Percentiles rank a stretch among this genome's conserved stretches.
These are phyloP conservation scores for Poecilobothrus nobilitatus DNA, from an alignment of 2,888 invertebrate species.

Conservation along the genomic window DNA sequence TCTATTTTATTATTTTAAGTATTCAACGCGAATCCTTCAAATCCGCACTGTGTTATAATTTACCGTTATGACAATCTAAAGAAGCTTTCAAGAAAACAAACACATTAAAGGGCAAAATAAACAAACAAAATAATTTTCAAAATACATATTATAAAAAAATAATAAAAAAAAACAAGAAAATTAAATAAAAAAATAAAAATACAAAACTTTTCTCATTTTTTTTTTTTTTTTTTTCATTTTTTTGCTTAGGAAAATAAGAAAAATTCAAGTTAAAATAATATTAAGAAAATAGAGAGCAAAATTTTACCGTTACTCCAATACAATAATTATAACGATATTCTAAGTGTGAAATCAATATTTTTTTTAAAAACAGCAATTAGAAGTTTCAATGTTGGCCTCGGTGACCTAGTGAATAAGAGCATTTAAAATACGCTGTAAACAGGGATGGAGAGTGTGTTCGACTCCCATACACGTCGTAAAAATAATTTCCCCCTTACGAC, in stretches of 20 bases:
- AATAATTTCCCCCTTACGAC: too few relatives aligned
- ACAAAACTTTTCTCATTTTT: not conserved
- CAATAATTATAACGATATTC: too few relatives aligned
- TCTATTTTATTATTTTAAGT: not conserved
- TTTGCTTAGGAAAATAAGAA: not conserved
- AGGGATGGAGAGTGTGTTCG: too few relatives aligned
- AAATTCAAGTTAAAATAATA: not conserved
- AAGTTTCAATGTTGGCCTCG: too few relatives aligned
- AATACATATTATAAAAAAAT: not conserved
- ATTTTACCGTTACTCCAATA: too few relatives aligned
- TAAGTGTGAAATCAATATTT: too few relatives aligned
- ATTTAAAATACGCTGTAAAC: too few relatives aligned
- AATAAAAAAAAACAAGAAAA: not conserved
- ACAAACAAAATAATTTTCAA: not conserved
- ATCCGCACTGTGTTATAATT: not conserved
- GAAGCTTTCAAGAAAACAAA: conserved; percentile 17
- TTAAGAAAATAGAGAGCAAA: too few relatives aligned
- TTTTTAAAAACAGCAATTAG: too few relatives aligned
- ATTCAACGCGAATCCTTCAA: not conserved
- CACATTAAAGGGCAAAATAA: conserved; percentile 12
- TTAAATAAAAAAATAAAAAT: not conserved
- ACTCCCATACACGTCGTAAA: too few relatives aligned
- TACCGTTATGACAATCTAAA: conserved; percentile 4
- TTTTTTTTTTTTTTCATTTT: too few relatives aligned
- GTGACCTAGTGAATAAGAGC: too few relatives aligned